phyloP scores from a whole-genome alignment of 2,797 vertebrate genomes.

The Gymnodraco acuticeps region DNA sequence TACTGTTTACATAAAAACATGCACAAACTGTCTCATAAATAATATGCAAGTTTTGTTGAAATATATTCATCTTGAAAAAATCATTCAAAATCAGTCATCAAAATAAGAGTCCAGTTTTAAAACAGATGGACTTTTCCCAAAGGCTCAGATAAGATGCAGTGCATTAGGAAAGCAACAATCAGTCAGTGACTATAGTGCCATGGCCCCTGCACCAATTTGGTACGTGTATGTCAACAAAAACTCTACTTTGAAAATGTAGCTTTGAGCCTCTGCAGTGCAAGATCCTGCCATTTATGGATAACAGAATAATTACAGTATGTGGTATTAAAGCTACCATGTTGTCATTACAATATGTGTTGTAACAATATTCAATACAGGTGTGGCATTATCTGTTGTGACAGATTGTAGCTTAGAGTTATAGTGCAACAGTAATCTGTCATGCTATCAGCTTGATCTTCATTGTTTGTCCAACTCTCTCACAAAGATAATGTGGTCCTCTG shows the following conservation, averaged over 20 bases:
- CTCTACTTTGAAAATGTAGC: conserved; percentile 41
- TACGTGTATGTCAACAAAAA: conserved; percentile 47
- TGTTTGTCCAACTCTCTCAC: conserved; percentile 96
- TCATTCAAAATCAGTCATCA: conserved; percentile 63
- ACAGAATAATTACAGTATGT: conserved; percentile 53
- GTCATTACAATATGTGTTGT: conserved; percentile 48
- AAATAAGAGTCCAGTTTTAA: conserved; percentile 90
- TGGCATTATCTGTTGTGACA: conserved; percentile 76
- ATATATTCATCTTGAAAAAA: conserved; percentile 70
- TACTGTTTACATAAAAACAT: conserved; percentile 92
- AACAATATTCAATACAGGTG: conserved; percentile 60
- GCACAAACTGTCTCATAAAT: conserved; percentile 94
- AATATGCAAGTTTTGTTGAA: conserved; percentile 94
- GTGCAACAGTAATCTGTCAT: conserved; percentile 91
- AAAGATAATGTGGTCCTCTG: conserved; percentile 98
- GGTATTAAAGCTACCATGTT: conserved; percentile 70
- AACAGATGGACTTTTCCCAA: conserved; percentile 91
- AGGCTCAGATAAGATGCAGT: conserved; percentile 98
- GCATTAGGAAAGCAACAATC: conserved; percentile 87
- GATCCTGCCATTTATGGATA: conserved; percentile 37
- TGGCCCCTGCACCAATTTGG: conserved; percentile 66
- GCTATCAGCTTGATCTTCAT: conserved; percentile 82
- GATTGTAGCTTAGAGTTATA: conserved; percentile 83
- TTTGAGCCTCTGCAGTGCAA: conserved; percentile 50
- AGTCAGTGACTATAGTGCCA: conserved; percentile 85